These are phyloP conservation scores for Apodemus speciosus DNA, from an alignment of 2,113 vertebrate genomes.

Conservation along the genomic window DNA sequence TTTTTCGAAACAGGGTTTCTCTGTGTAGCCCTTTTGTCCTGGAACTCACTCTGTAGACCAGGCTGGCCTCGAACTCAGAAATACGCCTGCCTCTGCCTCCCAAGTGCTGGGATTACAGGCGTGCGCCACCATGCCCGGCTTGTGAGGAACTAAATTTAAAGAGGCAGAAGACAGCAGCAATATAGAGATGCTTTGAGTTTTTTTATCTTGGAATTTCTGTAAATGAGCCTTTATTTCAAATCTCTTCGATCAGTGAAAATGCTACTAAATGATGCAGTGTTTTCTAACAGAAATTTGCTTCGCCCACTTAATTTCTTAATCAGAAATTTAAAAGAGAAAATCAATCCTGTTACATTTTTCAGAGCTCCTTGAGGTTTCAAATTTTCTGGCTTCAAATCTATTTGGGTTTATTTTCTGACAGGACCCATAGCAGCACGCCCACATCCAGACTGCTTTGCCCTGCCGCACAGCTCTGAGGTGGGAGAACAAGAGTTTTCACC, in stretches of 20 bases:
- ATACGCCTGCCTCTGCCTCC: no score
- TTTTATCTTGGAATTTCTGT: conserved; percentile 63
- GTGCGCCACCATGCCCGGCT: no score
- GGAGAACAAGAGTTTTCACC: neutral
- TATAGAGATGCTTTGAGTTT: conserved; percentile 49
- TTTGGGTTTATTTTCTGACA: conserved; percentile 56
- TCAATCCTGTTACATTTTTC: conserved; percentile 3
- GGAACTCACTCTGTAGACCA: no score
- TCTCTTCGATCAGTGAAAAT: conserved; percentile 66
- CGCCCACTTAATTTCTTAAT: conserved; percentile 60
- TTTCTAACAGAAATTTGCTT: conserved; percentile 59
- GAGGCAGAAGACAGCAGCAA: neutral
- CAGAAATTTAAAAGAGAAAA: conserved; percentile 52
- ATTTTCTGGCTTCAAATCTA: conserved; percentile 37
- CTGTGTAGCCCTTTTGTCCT: no score
- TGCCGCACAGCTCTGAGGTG: neutral
- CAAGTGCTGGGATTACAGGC: no score
- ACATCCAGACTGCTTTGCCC: neutral
- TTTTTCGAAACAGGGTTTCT: no score
- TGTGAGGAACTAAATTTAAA: conserved; percentile 29
- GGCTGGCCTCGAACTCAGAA: no score
- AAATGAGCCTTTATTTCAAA: conserved; percentile 53
- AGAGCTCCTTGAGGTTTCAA: neutral
- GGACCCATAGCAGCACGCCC: neutral
- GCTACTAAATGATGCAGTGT: conserved; percentile 26